Percentiles rank a stretch among this genome's conserved stretches.
Conservation (phyloP, 2,888 invertebrate species). For the Pandemis heparana region DNA sequence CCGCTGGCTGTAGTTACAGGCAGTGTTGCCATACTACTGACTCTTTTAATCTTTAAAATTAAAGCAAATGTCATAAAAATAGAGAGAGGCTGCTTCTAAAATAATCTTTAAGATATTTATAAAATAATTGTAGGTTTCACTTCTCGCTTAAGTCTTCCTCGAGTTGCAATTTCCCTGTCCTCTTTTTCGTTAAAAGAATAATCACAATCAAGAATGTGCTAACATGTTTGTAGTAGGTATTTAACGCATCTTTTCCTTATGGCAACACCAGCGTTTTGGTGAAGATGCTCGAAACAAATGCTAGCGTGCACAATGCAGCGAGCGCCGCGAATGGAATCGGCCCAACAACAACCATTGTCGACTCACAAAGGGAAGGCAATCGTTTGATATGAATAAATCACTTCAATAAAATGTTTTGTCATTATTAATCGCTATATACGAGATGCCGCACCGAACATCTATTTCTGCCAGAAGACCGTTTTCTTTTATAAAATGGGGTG, state of each 20-base stretch:
- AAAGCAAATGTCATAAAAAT: neutral
- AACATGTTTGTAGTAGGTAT: no score
- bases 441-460: neutral
- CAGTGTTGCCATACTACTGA: neutral
- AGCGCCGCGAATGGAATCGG: slow-evolving; percentile 79
- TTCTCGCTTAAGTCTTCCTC: no score
- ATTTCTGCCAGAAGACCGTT: no score
- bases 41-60: neutral
- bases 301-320: slow-evolving; percentile 76
- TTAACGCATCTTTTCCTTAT: neutral
- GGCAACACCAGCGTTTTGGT: slow-evolving; percentile 43
- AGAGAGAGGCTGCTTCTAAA: no score
- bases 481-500: no score
- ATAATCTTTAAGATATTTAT: no score
- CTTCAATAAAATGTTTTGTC: slow-evolving; percentile 84
- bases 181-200: no score
- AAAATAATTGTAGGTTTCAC: no score
- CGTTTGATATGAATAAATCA: slow-evolving; percentile 84
- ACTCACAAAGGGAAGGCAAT: slow-evolving; percentile 84
- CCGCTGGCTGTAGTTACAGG: neutral
- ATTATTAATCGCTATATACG: slow-evolving; percentile 70
- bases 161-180: no score
- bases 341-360: slow-evolving; percentile 76
- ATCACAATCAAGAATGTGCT: no score
- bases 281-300: slow-evolving; percentile 67